Evolutionary conservation across 2,888 invertebrate species (phyloP), one percentile per base, ranked within the genome.

Genomic region (Coelopa pilipes): DNA sequence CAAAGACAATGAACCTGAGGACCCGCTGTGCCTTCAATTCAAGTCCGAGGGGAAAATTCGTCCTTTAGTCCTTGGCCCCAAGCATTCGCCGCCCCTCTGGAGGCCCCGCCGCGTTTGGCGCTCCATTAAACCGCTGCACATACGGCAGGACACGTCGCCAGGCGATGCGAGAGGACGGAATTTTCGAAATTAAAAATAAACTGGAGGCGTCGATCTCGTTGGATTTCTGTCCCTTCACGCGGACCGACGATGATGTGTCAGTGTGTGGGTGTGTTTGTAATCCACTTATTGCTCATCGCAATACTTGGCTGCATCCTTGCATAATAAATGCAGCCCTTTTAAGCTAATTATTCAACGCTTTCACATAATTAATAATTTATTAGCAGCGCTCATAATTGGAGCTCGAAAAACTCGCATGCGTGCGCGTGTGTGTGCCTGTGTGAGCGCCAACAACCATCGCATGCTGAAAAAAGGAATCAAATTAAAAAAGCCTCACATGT

Each of bases 311-410:
- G 34, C 67, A 53, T 21, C 21, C 24, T 17, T 67, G 55, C 67
- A 67, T 67, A 53, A 24, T 55, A 53, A 67, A 67, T 67, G 67
- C 19, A 67, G 34, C 49, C 21, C 59, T 34, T 70, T 60, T 49
- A 70, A 60, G 49, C 59, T 60, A 70, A 70, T 70, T 70, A 60
- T 70, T 70, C 59, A 59, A 50, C 49, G 60, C 47, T 60, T 24
- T 59, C 21, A 34, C 70, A 70, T 70, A 34, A 60, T 70, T 60
- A 70, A 70, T 70, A 59, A 60, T 70, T 60, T 60, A 70, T 49
- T 24, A 70, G 60, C 47, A 60, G 46, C 60, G 67, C 50, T 55
- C 55, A 53, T 67, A 55, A 67, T 59, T 70, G 70, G 21, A 70
- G 70, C 49, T 9, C 24, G n/a, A 49, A 49, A 50, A 34, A 34